A percentile compares a stretch with the other conserved stretches of the same genome.
These are phyloP conservation scores for Nomada ferruginata DNA, from an alignment of 2,888 invertebrate species.

Conservation along the genomic window DNA sequence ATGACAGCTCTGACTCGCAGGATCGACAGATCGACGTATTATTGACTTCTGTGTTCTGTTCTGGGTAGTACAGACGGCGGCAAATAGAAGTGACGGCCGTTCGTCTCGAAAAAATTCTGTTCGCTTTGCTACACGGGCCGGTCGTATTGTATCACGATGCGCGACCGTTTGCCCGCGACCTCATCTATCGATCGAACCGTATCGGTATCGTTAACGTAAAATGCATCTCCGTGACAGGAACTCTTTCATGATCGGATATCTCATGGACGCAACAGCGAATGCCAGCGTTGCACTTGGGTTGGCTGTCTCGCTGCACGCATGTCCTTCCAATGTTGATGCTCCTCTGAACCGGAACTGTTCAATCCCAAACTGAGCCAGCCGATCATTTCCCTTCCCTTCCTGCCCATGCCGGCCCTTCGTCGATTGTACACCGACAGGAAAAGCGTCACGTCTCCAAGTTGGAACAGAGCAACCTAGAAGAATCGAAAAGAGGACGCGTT, in stretches of 20 bases:
- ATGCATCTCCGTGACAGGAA: conserved; percentile 50
- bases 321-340: conserved; percentile 96
- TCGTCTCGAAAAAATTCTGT: conserved; percentile 36
- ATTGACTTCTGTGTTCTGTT: conserved; percentile 75
- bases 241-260: conserved; percentile 43
- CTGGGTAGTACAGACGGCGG: conserved; percentile 75
- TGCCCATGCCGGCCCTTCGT: conserved; percentile 95
- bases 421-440: conserved; percentile 97
- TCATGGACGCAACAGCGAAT: conserved; percentile 90
- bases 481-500: background rate
- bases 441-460: conserved; percentile 96
- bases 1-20: conserved; percentile 59
- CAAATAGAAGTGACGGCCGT: conserved; percentile 39
- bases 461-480: conserved; percentile 94
- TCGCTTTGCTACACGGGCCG: conserved; percentile 27
- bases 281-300: conserved; percentile 97
- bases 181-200: conserved; percentile 45
- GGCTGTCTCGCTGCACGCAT: conserved; percentile 93
- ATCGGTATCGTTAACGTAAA: conserved; percentile 49
- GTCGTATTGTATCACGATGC: conserved; percentile 18
- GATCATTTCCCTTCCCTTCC: conserved; percentile 97
- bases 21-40: conserved; percentile 67
- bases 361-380: conserved; percentile 98
- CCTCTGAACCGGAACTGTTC: conserved; percentile 96
- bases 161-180: conserved; percentile 1